Conservation (phyloP, 2,797 vertebrate genomes). For the Chromobotia macracanthus region DNA sequence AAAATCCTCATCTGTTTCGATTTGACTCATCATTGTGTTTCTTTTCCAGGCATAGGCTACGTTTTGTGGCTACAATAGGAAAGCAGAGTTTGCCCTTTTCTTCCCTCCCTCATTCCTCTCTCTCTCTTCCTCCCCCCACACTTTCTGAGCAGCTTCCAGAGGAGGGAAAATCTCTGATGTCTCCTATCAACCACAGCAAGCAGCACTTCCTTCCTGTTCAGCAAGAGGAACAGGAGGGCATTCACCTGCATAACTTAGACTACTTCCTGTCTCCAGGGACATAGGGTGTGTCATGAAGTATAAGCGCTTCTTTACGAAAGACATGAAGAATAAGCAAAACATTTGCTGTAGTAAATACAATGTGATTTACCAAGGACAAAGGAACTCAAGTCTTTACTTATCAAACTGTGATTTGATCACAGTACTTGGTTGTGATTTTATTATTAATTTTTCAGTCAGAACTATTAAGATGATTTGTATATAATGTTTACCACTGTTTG, state of each 20-base stretch:
- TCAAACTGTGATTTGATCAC: not conserved
- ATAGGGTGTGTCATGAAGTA: not conserved
- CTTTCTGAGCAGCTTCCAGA: conserved; percentile 41
- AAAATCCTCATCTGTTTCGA: not conserved
- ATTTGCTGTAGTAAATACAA: not conserved
- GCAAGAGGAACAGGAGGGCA: conserved; percentile 45
- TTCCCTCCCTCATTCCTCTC: conserved; percentile 19
- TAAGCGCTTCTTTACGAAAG: not conserved
- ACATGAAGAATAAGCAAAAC: not conserved
- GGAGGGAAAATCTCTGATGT: conserved; percentile 65
- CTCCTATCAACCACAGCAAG: conserved; percentile 8
- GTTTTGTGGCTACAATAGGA: conserved; percentile 63
- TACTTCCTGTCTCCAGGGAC: conserved; percentile 70
- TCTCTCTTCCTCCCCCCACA: conserved; percentile 20
- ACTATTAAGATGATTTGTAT: too few species aligned
- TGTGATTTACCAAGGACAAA: not conserved
- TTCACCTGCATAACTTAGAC: conserved; percentile 74
- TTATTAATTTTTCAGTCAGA: too few species aligned
- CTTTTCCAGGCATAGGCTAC: conserved; percentile 66
- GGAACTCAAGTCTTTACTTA: not conserved
- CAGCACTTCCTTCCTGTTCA: conserved; percentile 30
- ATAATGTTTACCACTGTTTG: too few species aligned
- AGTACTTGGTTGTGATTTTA: too few species aligned
- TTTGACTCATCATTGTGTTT: not conserved
- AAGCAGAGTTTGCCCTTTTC: conserved; percentile 42